These are phyloP conservation scores for Actinia equina DNA, from an alignment of 64 coral and sea anemone species.

Conservation along the genomic window DNA sequence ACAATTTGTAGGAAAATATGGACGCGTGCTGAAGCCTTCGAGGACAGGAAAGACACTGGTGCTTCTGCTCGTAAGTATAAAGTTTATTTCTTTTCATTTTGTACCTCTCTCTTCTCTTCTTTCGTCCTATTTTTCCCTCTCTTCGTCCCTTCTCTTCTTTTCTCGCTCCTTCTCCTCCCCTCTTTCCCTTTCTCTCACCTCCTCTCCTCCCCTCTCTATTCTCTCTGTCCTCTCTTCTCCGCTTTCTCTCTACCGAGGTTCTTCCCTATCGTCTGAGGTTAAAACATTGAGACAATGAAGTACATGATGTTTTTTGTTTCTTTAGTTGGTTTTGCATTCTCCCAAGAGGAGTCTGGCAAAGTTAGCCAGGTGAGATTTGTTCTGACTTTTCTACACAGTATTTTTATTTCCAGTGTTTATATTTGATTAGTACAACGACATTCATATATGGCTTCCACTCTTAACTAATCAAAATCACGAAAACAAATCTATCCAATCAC, in stretches of 20 bases:
- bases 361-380: conserved; percentile 69
- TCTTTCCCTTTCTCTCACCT: neutral
- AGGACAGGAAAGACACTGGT: conserved; percentile 46
- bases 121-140: neutral
- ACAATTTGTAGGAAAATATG: conserved; percentile 42
- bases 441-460: too few species aligned
- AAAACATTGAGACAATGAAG: neutral
- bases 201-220: too few species aligned
- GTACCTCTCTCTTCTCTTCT: neutral
- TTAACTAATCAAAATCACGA: too few species aligned
- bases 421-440: too few species aligned
- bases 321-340: conserved; percentile 98
- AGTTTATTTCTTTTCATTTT: neutral
- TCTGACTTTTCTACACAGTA: too few species aligned
- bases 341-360: conserved; percentile 88
- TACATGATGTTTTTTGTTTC: conserved; percentile 4
- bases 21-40: conserved; percentile 48
- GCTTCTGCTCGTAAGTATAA: conserved; percentile 47
- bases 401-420: too few species aligned
- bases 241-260: too few species aligned
- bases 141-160: neutral
- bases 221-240: too few species aligned
- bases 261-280: too few species aligned
- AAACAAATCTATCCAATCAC: too few species aligned
- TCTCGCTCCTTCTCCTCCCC: neutral